Evolutionary conservation across 1,140 invertebrate genomes (phyloP), one percentile per base, ranked within the genome.

Genomic region (Chrysomallon squamiferum): DNA sequence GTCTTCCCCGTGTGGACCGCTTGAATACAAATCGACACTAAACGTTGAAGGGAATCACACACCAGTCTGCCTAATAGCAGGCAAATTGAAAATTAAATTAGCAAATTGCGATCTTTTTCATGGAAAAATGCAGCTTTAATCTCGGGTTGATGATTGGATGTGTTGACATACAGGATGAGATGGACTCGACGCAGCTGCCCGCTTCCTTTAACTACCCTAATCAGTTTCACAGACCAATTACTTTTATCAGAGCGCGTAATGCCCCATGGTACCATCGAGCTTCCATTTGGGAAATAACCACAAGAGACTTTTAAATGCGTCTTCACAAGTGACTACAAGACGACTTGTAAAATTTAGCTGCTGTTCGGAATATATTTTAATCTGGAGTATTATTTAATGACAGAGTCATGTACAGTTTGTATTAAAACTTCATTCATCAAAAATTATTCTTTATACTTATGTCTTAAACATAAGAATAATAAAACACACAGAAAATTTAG

Each of bases 11-110:
- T 33, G 45, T 54, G 50, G 50, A 54, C 41, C 57, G 64, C 50
- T 62, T 65, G 72, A 75, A 75, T 72, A 75, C 65, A 68, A 70
- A 72, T 71, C 59, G 71, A 33, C 66, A 66, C 45, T 66, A 64
- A 62, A 69, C 60, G 64, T 60, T 41, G 60, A 54, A 60, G 54
- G 52, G 65, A 69, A 69, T 73, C 64, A 64, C 60, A 58, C 27
- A 43, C 54, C 62, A 41, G 57, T 61, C 30, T 62, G 68, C 56
- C 71, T 75, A 75, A 75, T 75, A 71, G 74, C 68, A 66, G 60
- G 63, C 66, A 69, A 73, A 75, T 75, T 72, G 74, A 75, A 75
- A 75, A 75, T 75, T 75, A 73, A 75, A 75, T 75, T 75, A 75
- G 74, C 74, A 75, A 75, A 75, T 75, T 71, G 74, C 68, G 68